These are phyloP conservation scores for Girardinichthys multiradiatus DNA, from an alignment of 2,113 vertebrate genomes.

Conservation along the genomic window DNA sequence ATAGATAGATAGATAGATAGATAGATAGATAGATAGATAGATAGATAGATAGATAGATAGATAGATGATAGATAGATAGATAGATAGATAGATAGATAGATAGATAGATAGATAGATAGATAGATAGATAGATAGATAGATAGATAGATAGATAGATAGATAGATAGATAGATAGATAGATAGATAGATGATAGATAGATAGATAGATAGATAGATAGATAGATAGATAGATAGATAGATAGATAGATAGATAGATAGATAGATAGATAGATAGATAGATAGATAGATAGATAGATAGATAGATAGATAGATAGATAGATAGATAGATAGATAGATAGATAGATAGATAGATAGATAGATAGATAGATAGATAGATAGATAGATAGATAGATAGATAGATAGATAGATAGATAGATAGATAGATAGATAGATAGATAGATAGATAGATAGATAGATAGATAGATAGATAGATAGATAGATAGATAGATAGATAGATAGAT, in stretches of 20 bases:
- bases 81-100: too few relatives aligned
- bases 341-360: constrained; percentile 20
- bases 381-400: too few relatives aligned
- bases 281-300: constrained; percentile 24
- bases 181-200: constrained; percentile 26
- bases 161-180: constrained; percentile 39
- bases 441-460: too few relatives aligned
- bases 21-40: too few relatives aligned
- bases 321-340: constrained; percentile 14
- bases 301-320: constrained; percentile 13
- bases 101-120: too few relatives aligned
- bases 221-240: constrained; percentile 8
- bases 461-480: constrained; percentile 9
- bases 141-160: constrained; percentile 16
- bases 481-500: constrained; percentile 35
- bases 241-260: constrained; percentile 28
- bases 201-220: constrained; percentile 20
- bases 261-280: constrained; percentile 30
- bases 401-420: too few relatives aligned
- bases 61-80: too few relatives aligned
- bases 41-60: too few relatives aligned
- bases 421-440: too few relatives aligned
- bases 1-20: too few relatives aligned
- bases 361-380: constrained; percentile 15
- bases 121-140: too few relatives aligned